Conservation (phyloP, 2,113 vertebrate species). For the Scomber scombrus region DNA sequence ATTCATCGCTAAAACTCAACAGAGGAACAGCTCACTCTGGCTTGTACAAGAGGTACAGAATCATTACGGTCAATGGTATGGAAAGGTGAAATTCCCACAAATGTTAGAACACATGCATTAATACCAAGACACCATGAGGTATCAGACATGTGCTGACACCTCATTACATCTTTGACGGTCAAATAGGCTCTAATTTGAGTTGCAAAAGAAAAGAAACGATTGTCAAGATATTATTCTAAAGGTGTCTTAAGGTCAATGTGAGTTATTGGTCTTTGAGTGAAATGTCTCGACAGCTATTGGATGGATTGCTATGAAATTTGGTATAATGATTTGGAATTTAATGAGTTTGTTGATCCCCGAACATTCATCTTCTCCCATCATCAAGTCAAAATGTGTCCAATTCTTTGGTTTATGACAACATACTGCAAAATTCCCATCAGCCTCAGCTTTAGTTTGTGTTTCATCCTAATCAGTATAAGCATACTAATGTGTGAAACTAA, state of each 20-base stretch:
- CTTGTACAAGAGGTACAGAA: constrained; percentile 38
- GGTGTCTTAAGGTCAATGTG: background rate
- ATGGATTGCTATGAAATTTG: too few species aligned
- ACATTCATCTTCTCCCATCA: too few species aligned
- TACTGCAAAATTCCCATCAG: too few species aligned
- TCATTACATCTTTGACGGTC: constrained; percentile 10
- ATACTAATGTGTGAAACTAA: too few species aligned
- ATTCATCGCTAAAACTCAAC: constrained; percentile 45
- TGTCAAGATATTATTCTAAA: background rate
- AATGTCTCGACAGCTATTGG: too few species aligned
- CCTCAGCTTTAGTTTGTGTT: too few species aligned
- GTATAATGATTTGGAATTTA: too few species aligned
- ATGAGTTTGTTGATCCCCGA: too few species aligned
- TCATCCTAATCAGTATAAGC: too few species aligned
- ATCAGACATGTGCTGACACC: background rate
- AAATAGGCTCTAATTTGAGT: background rate
- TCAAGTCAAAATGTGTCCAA: too few species aligned
- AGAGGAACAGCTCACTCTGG: constrained; percentile 33
- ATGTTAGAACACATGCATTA: constrained; percentile 16
- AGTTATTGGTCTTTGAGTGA: background rate
- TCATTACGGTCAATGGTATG: constrained; percentile 26
- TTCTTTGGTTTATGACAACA: too few species aligned
- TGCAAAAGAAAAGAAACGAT: background rate
- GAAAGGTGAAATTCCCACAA: constrained; percentile 52
- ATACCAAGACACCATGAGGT: background rate